Evolutionary conservation across 2,113 vertebrate species (phyloP).

Genomic region (Ceyx margarethae): DNA sequence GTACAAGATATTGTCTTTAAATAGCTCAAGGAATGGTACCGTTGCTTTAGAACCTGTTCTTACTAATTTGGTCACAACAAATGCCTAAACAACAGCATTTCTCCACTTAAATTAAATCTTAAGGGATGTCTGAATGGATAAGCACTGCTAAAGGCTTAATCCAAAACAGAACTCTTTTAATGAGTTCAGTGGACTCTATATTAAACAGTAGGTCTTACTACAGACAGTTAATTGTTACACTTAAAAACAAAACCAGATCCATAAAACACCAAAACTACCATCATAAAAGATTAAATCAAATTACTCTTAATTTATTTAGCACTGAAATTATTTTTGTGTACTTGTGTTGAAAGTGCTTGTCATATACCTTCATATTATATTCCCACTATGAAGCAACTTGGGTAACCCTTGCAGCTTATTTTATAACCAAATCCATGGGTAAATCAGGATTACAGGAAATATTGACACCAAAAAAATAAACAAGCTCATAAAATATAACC

Average conservation of each 20-base stretch:
- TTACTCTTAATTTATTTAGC: background rate
- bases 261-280: background rate
- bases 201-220: background rate
- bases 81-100: constrained; percentile 6
- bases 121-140: constrained; percentile 13
- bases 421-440: background rate
- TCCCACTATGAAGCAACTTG: background rate
- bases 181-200: background rate
- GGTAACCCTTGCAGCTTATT: background rate
- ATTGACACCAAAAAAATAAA: constrained; percentile 6
- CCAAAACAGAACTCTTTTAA: constrained; percentile 45
- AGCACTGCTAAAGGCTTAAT: constrained; percentile 44
- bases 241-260: constrained; percentile 25
- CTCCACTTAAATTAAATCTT: background rate
- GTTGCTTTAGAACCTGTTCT: background rate
- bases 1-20: background rate
- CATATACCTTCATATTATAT: background rate
- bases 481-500: background rate
- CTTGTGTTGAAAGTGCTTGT: background rate
- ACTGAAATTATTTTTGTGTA: background rate
- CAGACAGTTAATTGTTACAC: background rate
- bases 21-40: background rate
- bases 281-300: constrained; percentile 23
- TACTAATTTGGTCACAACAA: background rate
- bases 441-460: background rate